A percentile compares a stretch with the other conserved stretches of the same genome.
phyloP scores from a whole-genome alignment of 2,888 invertebrate genomes.

The Exocentrus adspersus region DNA sequence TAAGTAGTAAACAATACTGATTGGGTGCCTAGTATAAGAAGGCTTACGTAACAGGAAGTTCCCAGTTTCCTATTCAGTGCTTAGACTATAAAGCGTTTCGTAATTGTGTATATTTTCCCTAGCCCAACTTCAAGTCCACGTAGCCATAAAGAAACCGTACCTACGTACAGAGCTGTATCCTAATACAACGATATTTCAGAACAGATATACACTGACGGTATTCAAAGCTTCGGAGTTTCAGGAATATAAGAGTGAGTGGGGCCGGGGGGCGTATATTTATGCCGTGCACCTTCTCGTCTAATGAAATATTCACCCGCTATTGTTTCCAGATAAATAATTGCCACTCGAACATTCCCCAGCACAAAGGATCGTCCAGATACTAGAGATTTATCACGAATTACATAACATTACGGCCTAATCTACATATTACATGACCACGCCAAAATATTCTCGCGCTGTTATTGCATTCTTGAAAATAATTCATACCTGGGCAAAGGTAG shows the following conservation, averaged over 20 bases:
- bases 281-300: slow-evolving; percentile 49
- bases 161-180: slow-evolving; percentile 31
- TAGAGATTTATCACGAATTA: slow-evolving; percentile 52
- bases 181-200: slow-evolving; percentile 38
- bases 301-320: slow-evolving; percentile 54
- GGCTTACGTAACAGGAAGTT: no score
- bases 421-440: slow-evolving; percentile 42
- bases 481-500: neutral
- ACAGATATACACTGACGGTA: slow-evolving; percentile 25
- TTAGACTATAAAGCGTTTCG: no score
- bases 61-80: no score
- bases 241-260: slow-evolving; percentile 36
- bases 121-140: neutral
- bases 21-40: no score
- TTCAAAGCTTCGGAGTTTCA: slow-evolving; percentile 25
- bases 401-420: slow-evolving; percentile 47
- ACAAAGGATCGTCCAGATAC: slow-evolving; percentile 52
- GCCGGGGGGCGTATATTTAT: slow-evolving; percentile 47
- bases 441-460: slow-evolving; percentile 22
- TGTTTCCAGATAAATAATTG: slow-evolving; percentile 54
- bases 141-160: slow-evolving; percentile 23
- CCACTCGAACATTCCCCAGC: slow-evolving; percentile 52
- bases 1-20: no score
- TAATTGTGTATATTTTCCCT: no score
- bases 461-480: slow-evolving; percentile 21